Evolutionary conservation across 2,888 invertebrate genomes (phyloP).

Genomic region (Nomada ruficornis): DNA sequence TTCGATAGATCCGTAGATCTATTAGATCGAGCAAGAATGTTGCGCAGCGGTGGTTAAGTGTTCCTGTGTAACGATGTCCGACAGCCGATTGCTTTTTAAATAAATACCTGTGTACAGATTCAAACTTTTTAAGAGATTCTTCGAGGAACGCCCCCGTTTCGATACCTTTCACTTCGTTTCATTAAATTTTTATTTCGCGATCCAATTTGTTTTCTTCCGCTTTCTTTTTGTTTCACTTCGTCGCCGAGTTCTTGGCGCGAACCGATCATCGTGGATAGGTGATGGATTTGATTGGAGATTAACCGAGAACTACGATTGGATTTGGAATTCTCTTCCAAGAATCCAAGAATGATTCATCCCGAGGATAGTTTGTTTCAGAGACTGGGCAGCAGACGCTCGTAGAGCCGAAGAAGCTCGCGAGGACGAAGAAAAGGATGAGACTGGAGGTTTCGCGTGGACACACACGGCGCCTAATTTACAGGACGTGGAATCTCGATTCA

Average conservation of each 20-base stretch:
- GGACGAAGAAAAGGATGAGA: constrained; percentile 3
- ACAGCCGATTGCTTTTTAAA: constrained; percentile 77
- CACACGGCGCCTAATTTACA: no score
- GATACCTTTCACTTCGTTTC: not conserved
- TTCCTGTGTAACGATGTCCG: constrained; percentile 79
- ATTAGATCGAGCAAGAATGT: constrained; percentile 67
- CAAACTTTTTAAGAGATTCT: constrained; percentile 42
- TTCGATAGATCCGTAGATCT: constrained; percentile 66
- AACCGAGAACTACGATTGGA: not conserved
- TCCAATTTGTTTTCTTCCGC: not conserved
- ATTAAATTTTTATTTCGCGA: not conserved
- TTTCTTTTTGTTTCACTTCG: not conserved
- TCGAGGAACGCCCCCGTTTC: constrained; percentile 49
- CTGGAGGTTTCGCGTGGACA: not conserved
- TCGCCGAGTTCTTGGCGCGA: not conserved
- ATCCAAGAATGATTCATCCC: no score
- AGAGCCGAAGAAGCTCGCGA: not conserved
- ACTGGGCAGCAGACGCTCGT: no score
- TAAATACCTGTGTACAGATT: constrained; percentile 79
- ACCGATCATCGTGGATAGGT: no score
- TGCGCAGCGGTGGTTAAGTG: constrained; percentile 74
- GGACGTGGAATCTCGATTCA: no score
- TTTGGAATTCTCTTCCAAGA: no score
- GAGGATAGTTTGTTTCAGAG: no score
- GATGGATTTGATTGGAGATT: not conserved